Percentiles rank a stretch among this genome's conserved stretches.
phyloP scores from a whole-genome alignment of 2,888 invertebrate species.

The Rhodophaea formosa region DNA sequence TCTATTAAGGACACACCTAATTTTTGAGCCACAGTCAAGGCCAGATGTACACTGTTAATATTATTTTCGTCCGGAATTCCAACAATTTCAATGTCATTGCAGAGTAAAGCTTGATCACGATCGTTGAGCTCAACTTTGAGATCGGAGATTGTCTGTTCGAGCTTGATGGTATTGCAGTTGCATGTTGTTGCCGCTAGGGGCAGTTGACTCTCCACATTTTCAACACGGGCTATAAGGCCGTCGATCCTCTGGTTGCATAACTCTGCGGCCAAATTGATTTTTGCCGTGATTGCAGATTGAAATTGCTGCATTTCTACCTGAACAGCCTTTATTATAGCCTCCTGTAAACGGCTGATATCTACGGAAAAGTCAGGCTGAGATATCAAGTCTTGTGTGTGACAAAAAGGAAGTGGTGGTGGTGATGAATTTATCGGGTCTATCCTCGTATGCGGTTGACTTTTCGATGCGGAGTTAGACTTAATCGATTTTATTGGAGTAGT shows the following conservation, averaged over 20 bases:
- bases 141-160: conserved; percentile 13
- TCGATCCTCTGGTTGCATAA: not conserved
- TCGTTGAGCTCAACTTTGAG: conserved; percentile 15
- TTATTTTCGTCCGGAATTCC: conserved; percentile 16
- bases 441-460: too few relatives aligned
- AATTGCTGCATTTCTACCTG: not conserved
- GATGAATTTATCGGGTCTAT: too few relatives aligned
- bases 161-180: not conserved
- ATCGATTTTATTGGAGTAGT: not conserved
- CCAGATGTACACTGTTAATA: not conserved
- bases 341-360: not conserved
- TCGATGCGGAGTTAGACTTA: too few relatives aligned
- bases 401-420: not conserved
- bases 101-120: conserved; percentile 14
- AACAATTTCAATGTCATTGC: conserved; percentile 17
- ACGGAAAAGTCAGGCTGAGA: too few relatives aligned
- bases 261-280: not conserved
- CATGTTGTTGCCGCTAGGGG: not conserved
- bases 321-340: not conserved
- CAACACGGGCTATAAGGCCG: not conserved
- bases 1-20: conserved; percentile 1
- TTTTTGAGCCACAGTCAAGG: conserved; percentile 1
- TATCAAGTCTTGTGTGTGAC: too few relatives aligned
- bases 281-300: not conserved
- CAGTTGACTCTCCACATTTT: not conserved